Evolutionary conservation across 1,140 invertebrate species (phyloP).

Genomic region (Lethrus apterus): DNA sequence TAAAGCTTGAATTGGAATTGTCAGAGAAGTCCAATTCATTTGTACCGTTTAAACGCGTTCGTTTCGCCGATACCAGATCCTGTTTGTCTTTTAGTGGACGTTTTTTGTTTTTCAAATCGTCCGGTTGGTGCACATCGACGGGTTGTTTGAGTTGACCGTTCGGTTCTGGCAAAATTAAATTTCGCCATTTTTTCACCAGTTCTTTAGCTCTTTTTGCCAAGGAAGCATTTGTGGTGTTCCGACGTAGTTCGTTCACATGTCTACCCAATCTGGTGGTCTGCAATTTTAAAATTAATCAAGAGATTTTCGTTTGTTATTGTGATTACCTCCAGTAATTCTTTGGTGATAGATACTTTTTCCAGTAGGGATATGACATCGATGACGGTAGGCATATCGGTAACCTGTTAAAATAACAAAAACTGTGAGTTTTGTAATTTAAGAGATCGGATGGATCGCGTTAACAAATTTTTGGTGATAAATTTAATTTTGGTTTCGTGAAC

Average conservation of each 20-base stretch:
- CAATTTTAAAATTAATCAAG: conserved; percentile 8
- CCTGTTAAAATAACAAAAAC: conserved; percentile 65
- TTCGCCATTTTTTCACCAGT: conserved; percentile 84
- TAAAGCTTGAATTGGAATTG: conserved; percentile 39
- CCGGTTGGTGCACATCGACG: conserved; percentile 13
- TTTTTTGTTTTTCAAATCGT: conserved; percentile 10
- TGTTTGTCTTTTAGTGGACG: conserved; percentile 8
- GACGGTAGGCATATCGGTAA: conserved; percentile 88
- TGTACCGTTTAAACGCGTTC: conserved; percentile 28
- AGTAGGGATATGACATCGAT: conserved; percentile 85
- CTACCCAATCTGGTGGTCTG: conserved; percentile 83
- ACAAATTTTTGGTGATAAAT: too few relatives aligned
- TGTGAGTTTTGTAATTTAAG: conserved; percentile 1
- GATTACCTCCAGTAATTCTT: conserved; percentile 85
- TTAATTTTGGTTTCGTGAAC: too few relatives aligned
- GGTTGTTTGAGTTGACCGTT: conserved; percentile 36
- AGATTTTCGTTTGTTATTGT: conserved; percentile 5
- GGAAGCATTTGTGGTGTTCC: conserved; percentile 73
- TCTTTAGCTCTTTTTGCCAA: conserved; percentile 84
- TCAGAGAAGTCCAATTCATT: conserved; percentile 36
- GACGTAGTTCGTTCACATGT: conserved; percentile 83
- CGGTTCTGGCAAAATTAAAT: conserved; percentile 59
- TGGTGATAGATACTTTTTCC: conserved; percentile 89
- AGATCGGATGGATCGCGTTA: too few relatives aligned
- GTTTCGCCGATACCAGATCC: conserved; percentile 16